phyloP scores from a whole-genome alignment of 2,113 vertebrate genomes.

The Vombatus ursinus region DNA sequence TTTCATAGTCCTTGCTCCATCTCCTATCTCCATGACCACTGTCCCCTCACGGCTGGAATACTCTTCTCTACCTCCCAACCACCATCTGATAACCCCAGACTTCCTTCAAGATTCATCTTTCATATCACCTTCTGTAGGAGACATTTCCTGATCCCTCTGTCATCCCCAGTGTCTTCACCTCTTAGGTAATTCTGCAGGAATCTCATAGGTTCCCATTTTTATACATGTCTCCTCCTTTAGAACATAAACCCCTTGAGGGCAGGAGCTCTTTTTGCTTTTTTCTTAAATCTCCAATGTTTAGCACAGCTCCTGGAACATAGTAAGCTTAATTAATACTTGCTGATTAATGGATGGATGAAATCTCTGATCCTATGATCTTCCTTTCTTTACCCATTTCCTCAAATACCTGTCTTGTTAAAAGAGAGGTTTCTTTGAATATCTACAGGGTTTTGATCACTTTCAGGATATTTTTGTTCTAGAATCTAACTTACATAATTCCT shows the following conservation, averaged over 20 bases:
- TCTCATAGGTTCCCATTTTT: background rate
- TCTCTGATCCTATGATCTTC: background rate
- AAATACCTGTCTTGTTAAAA: background rate
- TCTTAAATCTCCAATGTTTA: background rate
- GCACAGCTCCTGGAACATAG: background rate
- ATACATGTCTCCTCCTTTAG: background rate
- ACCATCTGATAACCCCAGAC: background rate
- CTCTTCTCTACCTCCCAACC: too few species aligned
- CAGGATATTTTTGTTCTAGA: background rate
- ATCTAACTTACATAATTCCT: background rate
- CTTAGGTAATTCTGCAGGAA: background rate
- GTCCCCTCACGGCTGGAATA: background rate
- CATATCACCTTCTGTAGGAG: background rate
- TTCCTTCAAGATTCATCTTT: background rate
- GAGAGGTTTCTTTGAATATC: slow-evolving; percentile 1
- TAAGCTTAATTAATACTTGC: background rate
- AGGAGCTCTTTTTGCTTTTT: background rate
- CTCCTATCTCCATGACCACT: background rate
- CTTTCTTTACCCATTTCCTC: background rate
- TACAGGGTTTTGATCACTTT: background rate
- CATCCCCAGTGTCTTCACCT: background rate
- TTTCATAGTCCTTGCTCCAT: background rate
- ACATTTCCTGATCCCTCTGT: background rate
- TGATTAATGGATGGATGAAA: background rate
- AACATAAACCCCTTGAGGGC: background rate